Conservation (phyloP, 92 coral and sea anemone genomes). For the Siderastrea radians region DNA sequence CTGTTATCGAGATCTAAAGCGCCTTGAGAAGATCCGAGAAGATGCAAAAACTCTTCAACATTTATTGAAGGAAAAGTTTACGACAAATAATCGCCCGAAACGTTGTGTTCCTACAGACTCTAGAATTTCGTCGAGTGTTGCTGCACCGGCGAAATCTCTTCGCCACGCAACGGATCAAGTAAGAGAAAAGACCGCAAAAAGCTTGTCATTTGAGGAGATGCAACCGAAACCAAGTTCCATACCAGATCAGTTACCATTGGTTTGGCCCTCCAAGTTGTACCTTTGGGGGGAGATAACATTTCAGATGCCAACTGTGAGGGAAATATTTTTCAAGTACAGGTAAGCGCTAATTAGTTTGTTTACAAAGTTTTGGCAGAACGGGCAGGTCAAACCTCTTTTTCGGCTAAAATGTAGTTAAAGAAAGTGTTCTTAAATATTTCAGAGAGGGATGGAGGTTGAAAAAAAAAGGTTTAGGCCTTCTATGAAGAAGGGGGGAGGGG, state of each 20-base stretch:
- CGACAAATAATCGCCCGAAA: too few species aligned
- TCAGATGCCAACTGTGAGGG: constrained; percentile 4
- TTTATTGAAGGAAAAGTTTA: too few species aligned
- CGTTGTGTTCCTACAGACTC: too few species aligned
- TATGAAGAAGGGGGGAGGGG: too few species aligned
- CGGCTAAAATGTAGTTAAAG: neutral
- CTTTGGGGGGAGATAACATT: neutral
- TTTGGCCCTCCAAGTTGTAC: neutral
- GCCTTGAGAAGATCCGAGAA: too few species aligned
- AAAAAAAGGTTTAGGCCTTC: too few species aligned
- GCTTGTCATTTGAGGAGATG: constrained; percentile 6
- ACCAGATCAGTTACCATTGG: neutral
- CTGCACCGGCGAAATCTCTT: too few species aligned
- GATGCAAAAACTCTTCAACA: too few species aligned
- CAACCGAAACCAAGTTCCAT: constrained; percentile 8
- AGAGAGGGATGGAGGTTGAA: too few species aligned
- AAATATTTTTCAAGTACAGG: constrained; percentile 1
- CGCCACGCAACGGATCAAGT: too few species aligned
- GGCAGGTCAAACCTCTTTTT: neutral
- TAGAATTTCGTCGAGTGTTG: too few species aligned
- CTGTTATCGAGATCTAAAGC: too few species aligned
- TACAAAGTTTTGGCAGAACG: neutral
- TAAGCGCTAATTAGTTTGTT: neutral
- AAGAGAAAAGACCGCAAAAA: constrained; percentile 14
- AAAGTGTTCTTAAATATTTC: neutral